phyloP scores from a whole-genome alignment of 2,797 vertebrate genomes.

The Anniella stebbinsi region DNA sequence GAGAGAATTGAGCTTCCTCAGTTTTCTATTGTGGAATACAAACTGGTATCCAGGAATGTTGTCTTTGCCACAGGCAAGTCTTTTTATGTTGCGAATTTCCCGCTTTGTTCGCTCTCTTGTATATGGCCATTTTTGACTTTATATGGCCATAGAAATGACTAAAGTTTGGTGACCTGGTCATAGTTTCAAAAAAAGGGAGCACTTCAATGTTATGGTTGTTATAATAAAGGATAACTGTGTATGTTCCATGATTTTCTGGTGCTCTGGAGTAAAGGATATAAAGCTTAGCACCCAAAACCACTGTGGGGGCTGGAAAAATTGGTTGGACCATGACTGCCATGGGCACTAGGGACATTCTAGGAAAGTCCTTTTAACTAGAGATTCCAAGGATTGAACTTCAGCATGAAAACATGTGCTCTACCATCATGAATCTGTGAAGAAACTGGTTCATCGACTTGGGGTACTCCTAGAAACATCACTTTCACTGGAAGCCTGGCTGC shows the following conservation, averaged over 20 bases:
- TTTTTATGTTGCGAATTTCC: not conserved
- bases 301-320: not conserved
- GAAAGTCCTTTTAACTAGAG: not conserved
- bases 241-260: not conserved
- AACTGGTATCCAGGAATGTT: constrained; percentile 95
- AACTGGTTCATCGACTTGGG: too few relatives aligned
- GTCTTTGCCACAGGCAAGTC: constrained; percentile 96
- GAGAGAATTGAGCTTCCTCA: constrained; percentile 96
- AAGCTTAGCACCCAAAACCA: not conserved
- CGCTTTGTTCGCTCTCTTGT: constrained; percentile 10
- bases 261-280: not conserved
- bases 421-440: too few relatives aligned
- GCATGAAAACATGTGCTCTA: too few relatives aligned
- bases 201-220: not conserved
- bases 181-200: not conserved
- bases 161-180: not conserved
- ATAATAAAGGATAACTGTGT: not conserved
- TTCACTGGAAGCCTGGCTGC: too few relatives aligned
- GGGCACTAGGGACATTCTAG: not conserved
- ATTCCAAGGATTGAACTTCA: not conserved
- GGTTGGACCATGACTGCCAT: not conserved
- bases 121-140: not conserved
- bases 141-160: not conserved
- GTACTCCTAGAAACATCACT: too few relatives aligned
- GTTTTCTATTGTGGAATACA: constrained; percentile 96